Evolutionary conservation across 2,797 vertebrate genomes (phyloP).

Genomic region (Halcyon chelicuti): DNA sequence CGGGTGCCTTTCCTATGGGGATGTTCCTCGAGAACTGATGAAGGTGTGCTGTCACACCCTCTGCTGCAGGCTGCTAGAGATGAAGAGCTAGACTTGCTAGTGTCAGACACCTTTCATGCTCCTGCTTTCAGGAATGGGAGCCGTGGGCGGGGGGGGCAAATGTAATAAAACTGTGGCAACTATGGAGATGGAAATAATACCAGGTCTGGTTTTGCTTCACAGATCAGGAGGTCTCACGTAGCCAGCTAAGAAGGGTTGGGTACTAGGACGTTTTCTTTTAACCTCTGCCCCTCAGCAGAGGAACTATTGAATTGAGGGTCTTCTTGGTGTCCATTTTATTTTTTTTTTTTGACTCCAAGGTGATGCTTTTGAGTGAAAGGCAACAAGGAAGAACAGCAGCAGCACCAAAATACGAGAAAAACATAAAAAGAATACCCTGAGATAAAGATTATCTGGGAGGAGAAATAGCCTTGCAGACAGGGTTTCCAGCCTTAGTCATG

Average conservation of each 20-base stretch:
- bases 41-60: not conserved
- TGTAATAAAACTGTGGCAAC: not conserved
- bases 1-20: not conserved
- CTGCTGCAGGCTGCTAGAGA: not conserved
- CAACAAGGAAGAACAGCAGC: not conserved
- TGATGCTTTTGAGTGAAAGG: not conserved
- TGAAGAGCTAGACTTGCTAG: not conserved
- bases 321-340: not conserved
- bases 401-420: not conserved
- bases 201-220: not conserved
- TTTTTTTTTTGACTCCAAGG: not conserved
- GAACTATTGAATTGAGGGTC: not conserved
- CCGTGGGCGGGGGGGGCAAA: fast-evolving
- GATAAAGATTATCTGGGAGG: not conserved
- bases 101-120: not conserved
- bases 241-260: not conserved
- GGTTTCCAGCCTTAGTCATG: not conserved
- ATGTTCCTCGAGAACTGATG: not conserved
- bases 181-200: not conserved
- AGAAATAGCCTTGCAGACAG: not conserved
- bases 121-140: not conserved
- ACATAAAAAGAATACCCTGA: not conserved
- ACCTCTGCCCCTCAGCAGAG: not conserved
- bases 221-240: not conserved
- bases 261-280: not conserved